These are phyloP conservation scores for Galaxea fascicularis DNA, from an alignment of 92 coral and sea anemone species.

Conservation along the genomic window DNA sequence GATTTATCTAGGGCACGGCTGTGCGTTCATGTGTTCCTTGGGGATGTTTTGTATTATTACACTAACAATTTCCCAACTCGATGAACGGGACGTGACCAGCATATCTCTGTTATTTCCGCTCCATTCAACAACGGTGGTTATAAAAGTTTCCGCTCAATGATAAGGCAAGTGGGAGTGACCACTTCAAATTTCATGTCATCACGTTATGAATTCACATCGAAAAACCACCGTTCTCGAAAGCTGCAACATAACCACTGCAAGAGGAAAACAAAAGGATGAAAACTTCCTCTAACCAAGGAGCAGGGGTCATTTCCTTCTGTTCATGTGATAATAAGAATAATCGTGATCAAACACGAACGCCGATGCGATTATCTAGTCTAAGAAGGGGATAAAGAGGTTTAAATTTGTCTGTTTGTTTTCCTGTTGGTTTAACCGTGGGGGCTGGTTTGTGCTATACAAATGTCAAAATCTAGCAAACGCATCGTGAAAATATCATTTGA, in stretches of 20 bases:
- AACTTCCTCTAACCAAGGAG: not conserved
- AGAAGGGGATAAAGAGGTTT: slow-evolving; percentile 14
- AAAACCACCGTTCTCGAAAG: not conserved
- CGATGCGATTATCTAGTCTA: not conserved
- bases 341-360: not conserved
- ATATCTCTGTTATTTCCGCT: slow-evolving; percentile 19
- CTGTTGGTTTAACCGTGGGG: not conserved
- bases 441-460: too few relatives aligned
- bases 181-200: not conserved
- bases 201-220: not conserved
- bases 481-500: too few relatives aligned
- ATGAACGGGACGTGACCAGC: slow-evolving; percentile 30
- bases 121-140: slow-evolving; percentile 23
- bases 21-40: not conserved
- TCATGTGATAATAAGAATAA: too few relatives aligned
- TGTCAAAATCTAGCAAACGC: too few relatives aligned
- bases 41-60: not conserved
- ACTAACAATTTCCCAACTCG: not conserved
- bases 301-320: not conserved
- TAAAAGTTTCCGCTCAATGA: slow-evolving; percentile 12
- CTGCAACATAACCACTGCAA: not conserved
- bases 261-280: not conserved
- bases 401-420: slow-evolving; percentile 6
- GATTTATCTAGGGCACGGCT: too few relatives aligned
- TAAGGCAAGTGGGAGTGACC: not conserved